These are phyloP conservation scores for Epinotia bilunana DNA, from an alignment of 2,888 invertebrate species.

Conservation along the genomic window DNA sequence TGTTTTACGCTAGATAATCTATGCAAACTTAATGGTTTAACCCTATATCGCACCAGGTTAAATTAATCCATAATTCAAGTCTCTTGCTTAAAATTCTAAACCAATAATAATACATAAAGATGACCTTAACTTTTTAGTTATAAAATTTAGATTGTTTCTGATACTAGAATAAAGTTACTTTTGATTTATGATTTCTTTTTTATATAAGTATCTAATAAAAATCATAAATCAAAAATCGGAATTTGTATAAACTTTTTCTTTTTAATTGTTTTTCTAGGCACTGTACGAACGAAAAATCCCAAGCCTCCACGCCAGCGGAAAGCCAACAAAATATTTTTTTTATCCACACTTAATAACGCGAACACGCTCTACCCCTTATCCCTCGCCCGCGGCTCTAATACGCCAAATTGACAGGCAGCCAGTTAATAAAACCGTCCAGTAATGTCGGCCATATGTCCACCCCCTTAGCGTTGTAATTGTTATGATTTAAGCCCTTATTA, in stretches of 20 bases:
- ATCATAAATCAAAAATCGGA: background rate
- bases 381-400: constrained; percentile 68
- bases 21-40: no score
- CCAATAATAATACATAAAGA: no score
- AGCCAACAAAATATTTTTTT: constrained; percentile 8
- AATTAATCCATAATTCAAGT: no score
- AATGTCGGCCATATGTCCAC: constrained; percentile 78
- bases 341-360: constrained; percentile 16
- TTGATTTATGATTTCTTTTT: no score
- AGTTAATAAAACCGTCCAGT: constrained; percentile 78
- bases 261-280: no score
- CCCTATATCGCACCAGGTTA: no score
- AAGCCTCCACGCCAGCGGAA: background rate
- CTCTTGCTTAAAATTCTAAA: no score
- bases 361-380: constrained; percentile 60
- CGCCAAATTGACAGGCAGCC: constrained; percentile 79
- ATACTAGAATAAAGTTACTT: no score
- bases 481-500: constrained; percentile 40
- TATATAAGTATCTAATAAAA: no score
- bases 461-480: constrained; percentile 53
- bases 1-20: no score
- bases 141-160: no score
- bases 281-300: background rate
- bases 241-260: background rate
- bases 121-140: no score